These are phyloP conservation scores for Nebria ingens DNA, from an alignment of 1,140 invertebrate genomes.

Conservation along the genomic window DNA sequence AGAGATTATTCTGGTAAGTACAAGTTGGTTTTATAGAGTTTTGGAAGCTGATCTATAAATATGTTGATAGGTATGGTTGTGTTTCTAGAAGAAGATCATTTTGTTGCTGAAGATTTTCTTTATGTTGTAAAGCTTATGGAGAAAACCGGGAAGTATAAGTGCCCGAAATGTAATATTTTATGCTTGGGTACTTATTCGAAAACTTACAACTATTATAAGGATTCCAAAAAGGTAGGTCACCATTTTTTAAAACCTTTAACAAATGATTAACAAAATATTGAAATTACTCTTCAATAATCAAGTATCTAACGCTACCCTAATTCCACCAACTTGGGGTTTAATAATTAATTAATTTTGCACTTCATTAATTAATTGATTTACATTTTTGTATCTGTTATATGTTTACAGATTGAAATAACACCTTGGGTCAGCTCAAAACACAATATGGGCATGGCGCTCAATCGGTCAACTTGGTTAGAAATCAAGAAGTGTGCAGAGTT, in stretches of 20 bases:
- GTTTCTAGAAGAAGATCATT: constrained; percentile 97
- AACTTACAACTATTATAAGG: constrained; percentile 76
- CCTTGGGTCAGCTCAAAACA: constrained; percentile 95
- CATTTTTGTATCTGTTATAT: too few species aligned
- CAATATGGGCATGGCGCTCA: constrained; percentile 98
- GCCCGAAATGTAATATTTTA: constrained; percentile 81
- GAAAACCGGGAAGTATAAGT: constrained; percentile 58
- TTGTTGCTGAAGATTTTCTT: constrained; percentile 91
- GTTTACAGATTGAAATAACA: constrained; percentile 81
- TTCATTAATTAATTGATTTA: too few species aligned
- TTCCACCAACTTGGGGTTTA: too few species aligned
- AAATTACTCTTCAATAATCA: too few species aligned
- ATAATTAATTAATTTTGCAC: too few species aligned
- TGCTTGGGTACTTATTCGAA: constrained; percentile 93
- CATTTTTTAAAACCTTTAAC: too few species aligned
- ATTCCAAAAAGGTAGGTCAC: constrained; percentile 55
- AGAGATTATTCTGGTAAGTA: constrained; percentile 56
- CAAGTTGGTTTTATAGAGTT: too few species aligned
- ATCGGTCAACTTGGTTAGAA: constrained; percentile 72
- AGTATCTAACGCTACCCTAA: too few species aligned
- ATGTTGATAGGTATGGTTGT: constrained; percentile 61
- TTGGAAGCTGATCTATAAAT: too few species aligned
- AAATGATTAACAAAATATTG: too few species aligned
- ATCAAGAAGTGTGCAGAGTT: constrained; percentile 73
- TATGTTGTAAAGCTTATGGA: constrained; percentile 76